A percentile compares a stretch with the other conserved stretches of the same genome.
phyloP scores from a whole-genome alignment of 2,113 vertebrate genomes.

The Collichthys lucidus region DNA sequence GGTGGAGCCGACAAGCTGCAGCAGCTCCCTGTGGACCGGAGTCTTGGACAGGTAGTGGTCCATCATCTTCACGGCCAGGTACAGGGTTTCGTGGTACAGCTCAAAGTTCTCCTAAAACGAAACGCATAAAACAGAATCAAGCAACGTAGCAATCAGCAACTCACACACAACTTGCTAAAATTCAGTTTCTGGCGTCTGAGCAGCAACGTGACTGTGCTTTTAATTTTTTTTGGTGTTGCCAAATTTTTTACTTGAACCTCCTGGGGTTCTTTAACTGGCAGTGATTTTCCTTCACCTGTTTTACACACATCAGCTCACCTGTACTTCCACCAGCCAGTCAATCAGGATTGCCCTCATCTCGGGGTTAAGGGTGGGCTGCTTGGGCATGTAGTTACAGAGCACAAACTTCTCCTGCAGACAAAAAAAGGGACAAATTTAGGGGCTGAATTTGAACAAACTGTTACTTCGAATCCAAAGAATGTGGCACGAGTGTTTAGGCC shows the following conservation, averaged over 20 bases:
- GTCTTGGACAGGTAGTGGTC: conserved; percentile 90
- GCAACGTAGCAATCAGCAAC: too few relatives aligned
- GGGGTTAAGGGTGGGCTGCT: conserved; percentile 87
- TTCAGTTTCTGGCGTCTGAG: not conserved
- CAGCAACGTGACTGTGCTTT: not conserved
- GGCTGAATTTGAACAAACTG: too few relatives aligned
- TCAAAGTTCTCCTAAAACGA: conserved; percentile 90
- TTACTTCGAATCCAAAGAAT: too few relatives aligned
- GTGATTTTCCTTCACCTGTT: not conserved
- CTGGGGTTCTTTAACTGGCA: not conserved
- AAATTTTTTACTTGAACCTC: not conserved
- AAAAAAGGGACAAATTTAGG: not conserved
- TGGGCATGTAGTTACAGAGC: conserved; percentile 88
- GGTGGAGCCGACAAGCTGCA: conserved; percentile 94
- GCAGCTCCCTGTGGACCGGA: conserved; percentile 82
- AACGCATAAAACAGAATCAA: not conserved
- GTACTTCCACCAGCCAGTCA: conserved; percentile 97
- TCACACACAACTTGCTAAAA: not conserved
- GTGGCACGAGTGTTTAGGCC: too few relatives aligned
- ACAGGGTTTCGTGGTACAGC: conserved; percentile 93
- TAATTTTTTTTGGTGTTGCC: not conserved
- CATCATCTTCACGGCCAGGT: conserved; percentile 93
- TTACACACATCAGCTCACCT: conserved; percentile 82
- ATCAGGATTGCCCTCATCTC: conserved; percentile 93
- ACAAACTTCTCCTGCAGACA: conserved; percentile 87